Conservation (phyloP, 2,888 invertebrate genomes). For the Drosophila heteroneura region DNA sequence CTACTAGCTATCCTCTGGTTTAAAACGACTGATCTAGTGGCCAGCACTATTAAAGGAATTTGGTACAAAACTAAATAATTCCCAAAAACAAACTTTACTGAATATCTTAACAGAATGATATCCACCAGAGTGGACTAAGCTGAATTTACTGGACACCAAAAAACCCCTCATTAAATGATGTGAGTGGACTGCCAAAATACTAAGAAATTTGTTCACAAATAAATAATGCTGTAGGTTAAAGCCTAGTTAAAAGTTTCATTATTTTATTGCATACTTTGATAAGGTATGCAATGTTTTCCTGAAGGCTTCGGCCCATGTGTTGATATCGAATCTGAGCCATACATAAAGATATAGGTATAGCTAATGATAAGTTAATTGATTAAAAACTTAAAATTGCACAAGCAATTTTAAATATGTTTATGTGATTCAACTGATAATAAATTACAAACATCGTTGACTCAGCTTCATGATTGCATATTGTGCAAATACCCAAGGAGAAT, state of each 20-base stretch:
- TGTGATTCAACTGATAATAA: background rate
- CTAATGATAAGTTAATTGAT: background rate
- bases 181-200: background rate
- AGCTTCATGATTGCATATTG: background rate
- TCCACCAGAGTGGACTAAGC: background rate
- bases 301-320: background rate
- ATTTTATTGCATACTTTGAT: background rate
- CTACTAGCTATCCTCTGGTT: too few species aligned
- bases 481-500: background rate
- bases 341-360: background rate
- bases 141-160: background rate
- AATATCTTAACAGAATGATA: background rate
- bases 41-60: background rate
- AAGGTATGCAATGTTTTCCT: background rate
- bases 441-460: background rate
- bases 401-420: background rate
- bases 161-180: background rate
- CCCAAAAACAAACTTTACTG: background rate
- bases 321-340: background rate
- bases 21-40: background rate
- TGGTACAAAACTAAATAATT: too few species aligned
- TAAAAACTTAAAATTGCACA: background rate
- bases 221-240: background rate
- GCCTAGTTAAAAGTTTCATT: background rate
- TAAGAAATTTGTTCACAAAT: background rate